Conservation (phyloP, 1,140 invertebrate genomes). For the Drosophila bifasciata region DNA sequence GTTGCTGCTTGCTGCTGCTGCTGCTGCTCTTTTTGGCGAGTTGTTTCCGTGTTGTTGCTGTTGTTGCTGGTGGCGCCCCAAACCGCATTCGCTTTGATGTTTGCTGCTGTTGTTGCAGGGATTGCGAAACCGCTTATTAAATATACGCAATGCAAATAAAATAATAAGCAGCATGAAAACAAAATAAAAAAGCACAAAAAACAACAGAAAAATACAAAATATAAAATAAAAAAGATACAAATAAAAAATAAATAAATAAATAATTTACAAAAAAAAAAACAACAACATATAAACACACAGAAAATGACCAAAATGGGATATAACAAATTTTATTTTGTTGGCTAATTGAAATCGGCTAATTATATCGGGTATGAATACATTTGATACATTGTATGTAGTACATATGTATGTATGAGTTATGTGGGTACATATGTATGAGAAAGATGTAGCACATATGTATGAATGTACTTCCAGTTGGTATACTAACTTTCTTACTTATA, state of each 20-base stretch:
- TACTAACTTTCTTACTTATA: too few relatives aligned
- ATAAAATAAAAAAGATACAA: too few relatives aligned
- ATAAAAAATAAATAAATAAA: conserved; percentile 15
- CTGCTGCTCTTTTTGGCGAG: neutral
- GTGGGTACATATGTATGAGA: too few relatives aligned
- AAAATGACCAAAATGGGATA: too few relatives aligned
- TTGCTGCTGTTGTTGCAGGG: conserved; percentile 41
- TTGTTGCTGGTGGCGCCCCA: conserved; percentile 5
- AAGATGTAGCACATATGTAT: too few relatives aligned
- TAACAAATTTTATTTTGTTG: too few relatives aligned
- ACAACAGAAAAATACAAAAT: conserved; percentile 8
- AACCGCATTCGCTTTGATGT: conserved; percentile 50
- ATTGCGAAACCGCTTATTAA: conserved; percentile 69
- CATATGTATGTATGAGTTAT: too few relatives aligned
- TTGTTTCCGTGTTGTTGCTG: conserved; percentile 19
- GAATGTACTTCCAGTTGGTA: too few relatives aligned
- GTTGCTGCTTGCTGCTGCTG: neutral
- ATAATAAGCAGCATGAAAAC: conserved; percentile 31
- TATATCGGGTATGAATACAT: too few relatives aligned
- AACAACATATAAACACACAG: neutral
- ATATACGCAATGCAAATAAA: conserved; percentile 49
- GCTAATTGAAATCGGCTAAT: too few relatives aligned
- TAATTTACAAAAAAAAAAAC: conserved; percentile 6
- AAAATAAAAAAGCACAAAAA: neutral
- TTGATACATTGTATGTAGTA: too few relatives aligned